Base-by-base conservation (phyloP, 2,113 vertebrate genomes). In the Ondatra zibethicus region DNA sequence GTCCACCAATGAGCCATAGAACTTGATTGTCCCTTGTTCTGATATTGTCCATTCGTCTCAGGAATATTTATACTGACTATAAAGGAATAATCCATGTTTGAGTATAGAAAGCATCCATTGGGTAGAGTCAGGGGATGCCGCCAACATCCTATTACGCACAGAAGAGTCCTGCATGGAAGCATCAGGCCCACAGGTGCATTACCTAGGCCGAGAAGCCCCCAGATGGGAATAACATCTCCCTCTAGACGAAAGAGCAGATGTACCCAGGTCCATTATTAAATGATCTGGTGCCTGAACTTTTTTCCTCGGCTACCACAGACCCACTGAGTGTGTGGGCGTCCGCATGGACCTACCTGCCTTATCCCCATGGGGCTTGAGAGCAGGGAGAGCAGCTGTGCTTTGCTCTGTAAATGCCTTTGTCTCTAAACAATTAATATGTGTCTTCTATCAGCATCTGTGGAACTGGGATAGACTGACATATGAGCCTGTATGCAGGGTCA, bases 321-420 rank as follows among this genome's bases (percentile, higher is more conserved):
- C 19, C 9, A 23, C 47, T 75, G 33, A 14, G 50, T 45, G 6
- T 27, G 27, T 1, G 36, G 42, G 23, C 52, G 47, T 66, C 84
- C 63, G 8, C 27, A 45, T 29, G 11, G 55, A 17, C 39, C 33
- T 33, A 8, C 45, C 13, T 68, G 29, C 42, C 39, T 65, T 1
- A 0, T 6, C 10, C 19, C 55, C 27, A 1, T 0, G 1, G 45
- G 2, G 55, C 52, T 29, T 55, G 33, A 14, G n/a, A 1, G 1
- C 70, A 92, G 88, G n/a, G 21, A 58, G 8, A 81, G 19, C 29
- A 12, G 7, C 36, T 87, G 33, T 27, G 25, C 45, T 4, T 1
- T 7, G 4, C 36, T 66, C 78, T 12, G 17, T 1, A 14, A 55
- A 8, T 23, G 6, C 47, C 31, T 76, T 23, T 50, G 45, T 86